phyloP scores from a whole-genome alignment of 1,140 invertebrate genomes.

The Planococcus citri region DNA sequence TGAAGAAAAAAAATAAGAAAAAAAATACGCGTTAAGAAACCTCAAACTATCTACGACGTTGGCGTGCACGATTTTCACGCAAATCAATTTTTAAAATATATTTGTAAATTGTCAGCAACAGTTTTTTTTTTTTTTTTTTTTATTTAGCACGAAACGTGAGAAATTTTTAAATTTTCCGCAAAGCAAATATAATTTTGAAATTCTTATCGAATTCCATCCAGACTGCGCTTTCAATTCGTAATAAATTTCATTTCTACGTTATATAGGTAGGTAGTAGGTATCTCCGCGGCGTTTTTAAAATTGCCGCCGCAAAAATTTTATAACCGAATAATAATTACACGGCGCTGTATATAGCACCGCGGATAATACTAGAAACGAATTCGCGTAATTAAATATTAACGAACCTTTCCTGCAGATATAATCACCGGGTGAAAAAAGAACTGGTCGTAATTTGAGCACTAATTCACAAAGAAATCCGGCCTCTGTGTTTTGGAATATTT shows the following conservation, averaged over 20 bases:
- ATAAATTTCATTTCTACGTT: too few relatives aligned
- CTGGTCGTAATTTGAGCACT: slow-evolving; percentile 81
- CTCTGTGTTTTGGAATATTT: slow-evolving; percentile 98
- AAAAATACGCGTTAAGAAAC: background rate
- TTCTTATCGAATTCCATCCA: too few relatives aligned
- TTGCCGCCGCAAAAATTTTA: too few relatives aligned
- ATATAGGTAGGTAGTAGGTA: too few relatives aligned
- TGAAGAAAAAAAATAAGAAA: too few relatives aligned
- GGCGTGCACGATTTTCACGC: background rate
- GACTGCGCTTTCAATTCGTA: too few relatives aligned
- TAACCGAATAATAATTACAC: too few relatives aligned
- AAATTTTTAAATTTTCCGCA: too few relatives aligned
- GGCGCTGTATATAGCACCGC: too few relatives aligned
- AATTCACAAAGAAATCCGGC: slow-evolving; percentile 96
- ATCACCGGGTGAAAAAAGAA: slow-evolving; percentile 94
- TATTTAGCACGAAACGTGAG: too few relatives aligned
- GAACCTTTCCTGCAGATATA: slow-evolving; percentile 98
- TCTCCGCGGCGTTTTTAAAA: too few relatives aligned
- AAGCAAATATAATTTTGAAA: too few relatives aligned
- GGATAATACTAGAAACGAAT: background rate
- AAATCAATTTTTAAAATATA: background rate
- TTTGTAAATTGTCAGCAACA: background rate
- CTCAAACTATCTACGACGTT: background rate
- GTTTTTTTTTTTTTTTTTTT: background rate
- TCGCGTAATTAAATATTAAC: slow-evolving; percentile 21